Base-by-base conservation (phyloP, 2,888 invertebrate genomes). In the Furcula furcula region DNA sequence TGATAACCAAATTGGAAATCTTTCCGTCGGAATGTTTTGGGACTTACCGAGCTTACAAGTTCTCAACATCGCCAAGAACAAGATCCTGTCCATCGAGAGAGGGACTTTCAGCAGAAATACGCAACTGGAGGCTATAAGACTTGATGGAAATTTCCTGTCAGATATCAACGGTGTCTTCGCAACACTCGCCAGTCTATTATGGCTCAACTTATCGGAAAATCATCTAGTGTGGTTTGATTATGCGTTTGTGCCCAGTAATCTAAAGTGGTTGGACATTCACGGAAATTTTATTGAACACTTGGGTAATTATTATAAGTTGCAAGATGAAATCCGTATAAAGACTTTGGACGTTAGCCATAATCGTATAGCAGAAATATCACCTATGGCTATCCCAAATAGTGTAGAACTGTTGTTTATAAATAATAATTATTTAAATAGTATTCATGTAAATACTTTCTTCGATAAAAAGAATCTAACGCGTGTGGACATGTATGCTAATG, bases 161-260 rank as follows among this genome's bases (percentile, higher is more conserved):
- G 96, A 97, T 73, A 94, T 97, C 65, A 97, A 97, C 80, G 96
- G 96, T 9, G 94, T 96, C 40, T 95, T 97, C 71, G 93, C 96
- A 19, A 94, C 95, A 38, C 89, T 97, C 15, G 92, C 94, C n/a
- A 94, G 94, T 52, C 89, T 97, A 41, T 85, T 96, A 66, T 94
- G 97, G 94, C 87, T 97, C 39, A 97, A 97, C 82, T 90, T 97
- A 31, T 96, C 96, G 22, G 95, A 96, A 86, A 97, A 97, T 89
- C 95, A 95, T 86, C 89, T 97, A 66, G 94, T 95, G 56, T 96
- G 96, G 95, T 97, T 97, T 81, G 97, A 97, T 80, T 97, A 96
- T 74, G 96, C 97, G 33, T 95, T 97, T 76, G 94, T 97, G 64
- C 97, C 97, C 14, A 94, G 93, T 52, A 96, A 95, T 79, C 87